Conservation (phyloP, 2,113 vertebrate genomes). For the Plecturocebus donacophilus region DNA sequence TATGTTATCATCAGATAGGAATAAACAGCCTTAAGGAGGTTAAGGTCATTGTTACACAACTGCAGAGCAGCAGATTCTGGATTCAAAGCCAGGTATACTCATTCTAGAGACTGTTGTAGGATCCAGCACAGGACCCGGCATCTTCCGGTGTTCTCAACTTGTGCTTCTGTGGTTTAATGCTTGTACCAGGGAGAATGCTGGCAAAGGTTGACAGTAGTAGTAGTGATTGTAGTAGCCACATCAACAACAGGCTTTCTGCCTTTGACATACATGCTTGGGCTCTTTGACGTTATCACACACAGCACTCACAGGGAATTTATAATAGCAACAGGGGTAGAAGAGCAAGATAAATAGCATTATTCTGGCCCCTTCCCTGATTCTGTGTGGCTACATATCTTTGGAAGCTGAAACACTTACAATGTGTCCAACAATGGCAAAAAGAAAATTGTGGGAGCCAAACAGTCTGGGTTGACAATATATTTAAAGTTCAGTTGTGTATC, state of each 20-base stretch:
- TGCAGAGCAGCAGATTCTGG: background rate
- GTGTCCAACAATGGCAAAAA: background rate
- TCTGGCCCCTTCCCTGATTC: background rate
- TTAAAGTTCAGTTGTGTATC: background rate
- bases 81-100: background rate
- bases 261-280: background rate
- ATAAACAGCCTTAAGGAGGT: background rate
- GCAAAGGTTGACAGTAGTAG: no score
- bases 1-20: background rate
- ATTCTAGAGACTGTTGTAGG: background rate
- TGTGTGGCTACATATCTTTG: background rate
- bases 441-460: background rate
- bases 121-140: rapidly evolving
- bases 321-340: background rate
- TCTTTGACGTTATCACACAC: background rate
- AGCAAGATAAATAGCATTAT: background rate
- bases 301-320: background rate
- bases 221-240: no score
- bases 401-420: background rate
- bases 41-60: background rate
- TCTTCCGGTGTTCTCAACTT: background rate
- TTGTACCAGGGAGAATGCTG: background rate
- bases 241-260: background rate
- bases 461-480: background rate
- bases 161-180: background rate